These are phyloP conservation scores for Venturia canescens DNA, from an alignment of 1,140 invertebrate species.

Conservation along the genomic window DNA sequence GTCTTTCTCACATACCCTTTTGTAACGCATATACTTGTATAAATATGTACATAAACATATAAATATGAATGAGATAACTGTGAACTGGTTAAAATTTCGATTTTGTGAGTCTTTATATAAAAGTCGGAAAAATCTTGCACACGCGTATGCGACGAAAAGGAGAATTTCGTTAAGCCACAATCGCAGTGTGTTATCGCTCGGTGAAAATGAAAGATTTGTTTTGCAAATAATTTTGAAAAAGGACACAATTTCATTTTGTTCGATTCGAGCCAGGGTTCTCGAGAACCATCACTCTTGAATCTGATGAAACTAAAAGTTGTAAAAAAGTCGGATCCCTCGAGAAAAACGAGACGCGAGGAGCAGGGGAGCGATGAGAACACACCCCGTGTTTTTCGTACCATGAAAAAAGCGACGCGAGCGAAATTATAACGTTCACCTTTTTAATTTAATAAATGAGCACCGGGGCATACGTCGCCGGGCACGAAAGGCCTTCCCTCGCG, in stretches of 20 bases:
- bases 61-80: neutral
- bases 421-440: conserved; percentile 26
- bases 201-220: no score
- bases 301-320: neutral
- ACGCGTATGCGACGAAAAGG: no score
- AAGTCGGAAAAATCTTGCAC: no score
- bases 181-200: no score
- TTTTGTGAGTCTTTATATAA: no score
- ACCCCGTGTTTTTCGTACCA: neutral
- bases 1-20: conserved; percentile 10
- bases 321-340: neutral
- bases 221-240: neutral
- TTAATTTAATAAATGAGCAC: conserved; percentile 46
- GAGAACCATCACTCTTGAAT: neutral
- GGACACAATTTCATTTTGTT: neutral
- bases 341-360: no score
- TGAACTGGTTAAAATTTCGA: no score
- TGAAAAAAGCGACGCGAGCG: neutral
- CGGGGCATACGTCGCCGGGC: neutral
- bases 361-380: no score
- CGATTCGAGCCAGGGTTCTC: neutral
- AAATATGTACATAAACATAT: neutral
- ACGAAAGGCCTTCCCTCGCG: neutral
- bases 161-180: no score
- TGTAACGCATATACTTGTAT: neutral